These are phyloP conservation scores for Darevskia mixta DNA, from an alignment of 2,797 vertebrate species.

Conservation along the genomic window DNA sequence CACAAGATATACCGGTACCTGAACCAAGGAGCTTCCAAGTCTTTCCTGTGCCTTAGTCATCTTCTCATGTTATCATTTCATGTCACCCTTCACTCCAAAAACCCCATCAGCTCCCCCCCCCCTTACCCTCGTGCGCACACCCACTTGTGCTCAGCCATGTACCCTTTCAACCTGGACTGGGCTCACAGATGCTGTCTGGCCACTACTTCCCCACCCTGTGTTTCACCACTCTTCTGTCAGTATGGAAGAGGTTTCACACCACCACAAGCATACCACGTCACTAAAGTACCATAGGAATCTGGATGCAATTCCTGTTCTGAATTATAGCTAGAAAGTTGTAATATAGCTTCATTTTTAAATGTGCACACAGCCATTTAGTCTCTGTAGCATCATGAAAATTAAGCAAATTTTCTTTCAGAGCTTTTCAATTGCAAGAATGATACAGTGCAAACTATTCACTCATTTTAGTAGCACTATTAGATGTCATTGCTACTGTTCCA, in stretches of 20 bases:
- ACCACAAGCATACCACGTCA: too few species aligned
- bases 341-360: neutral
- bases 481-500: neutral
- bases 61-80: neutral
- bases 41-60: neutral
- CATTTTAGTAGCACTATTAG: neutral
- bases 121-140: neutral
- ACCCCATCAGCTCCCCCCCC: neutral
- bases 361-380: neutral
- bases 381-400: neutral
- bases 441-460: neutral
- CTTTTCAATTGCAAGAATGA: neutral
- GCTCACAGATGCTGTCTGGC: neutral
- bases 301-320: neutral
- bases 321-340: neutral
- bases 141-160: neutral
- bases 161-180: neutral
- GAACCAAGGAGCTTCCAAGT: neutral
- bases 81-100: neutral
- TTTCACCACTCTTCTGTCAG: too few species aligned
- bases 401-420: neutral
- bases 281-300: neutral
- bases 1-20: neutral
- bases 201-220: too few species aligned
- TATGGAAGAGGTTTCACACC: too few species aligned